Base-by-base conservation (phyloP, 2,888 invertebrate species). In the Saturnia pavonia region DNA sequence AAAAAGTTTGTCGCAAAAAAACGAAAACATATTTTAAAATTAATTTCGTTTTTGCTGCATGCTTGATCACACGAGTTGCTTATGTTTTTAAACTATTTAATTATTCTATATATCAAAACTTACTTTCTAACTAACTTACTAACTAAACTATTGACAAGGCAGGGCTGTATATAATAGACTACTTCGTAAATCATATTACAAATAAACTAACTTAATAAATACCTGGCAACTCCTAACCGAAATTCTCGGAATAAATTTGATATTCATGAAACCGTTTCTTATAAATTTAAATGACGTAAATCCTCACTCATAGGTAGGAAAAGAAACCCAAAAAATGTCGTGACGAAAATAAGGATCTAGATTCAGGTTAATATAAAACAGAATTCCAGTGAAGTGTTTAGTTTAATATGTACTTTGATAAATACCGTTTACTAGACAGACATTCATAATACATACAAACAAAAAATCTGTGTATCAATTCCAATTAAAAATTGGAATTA, bases 281-380 rank as follows among this genome's bases (percentile, higher is more conserved):
- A 27, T 66, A 66, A 66, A 1, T 40, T 48, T 60, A 16, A 63
- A 70, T 70, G 70, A 70, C 70, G 70, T 51, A 66, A 65, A 40
- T 22, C 40, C 45, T 69, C 22, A 34, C n/a, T 63, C 40, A 40
- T 16, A 12, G 22, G 51, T 65, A 48, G 40, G 51, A 65, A 60
- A 70, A 66, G 66, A 45, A 63, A 69, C 65, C 22, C 34, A 34
- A 70, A 48, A 66, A 70, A 60, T n/a, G 16, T 60, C 70, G 66
- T 70, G 51, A 51, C 19, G 9, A 63, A 66, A 48, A 42, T 42
- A 70, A 70, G 70, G 66, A 70, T 54, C 25, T 51, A 34, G 66
- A 66, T 70, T 70, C 51, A 66, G 22, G 66, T 69, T 65, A 22
- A 70, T 54, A 67, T 51, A 40, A 48, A 43, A 40, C 25, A 14